These are phyloP conservation scores for Muscina levida DNA, from an alignment of 2,888 invertebrate genomes.

Conservation along the genomic window DNA sequence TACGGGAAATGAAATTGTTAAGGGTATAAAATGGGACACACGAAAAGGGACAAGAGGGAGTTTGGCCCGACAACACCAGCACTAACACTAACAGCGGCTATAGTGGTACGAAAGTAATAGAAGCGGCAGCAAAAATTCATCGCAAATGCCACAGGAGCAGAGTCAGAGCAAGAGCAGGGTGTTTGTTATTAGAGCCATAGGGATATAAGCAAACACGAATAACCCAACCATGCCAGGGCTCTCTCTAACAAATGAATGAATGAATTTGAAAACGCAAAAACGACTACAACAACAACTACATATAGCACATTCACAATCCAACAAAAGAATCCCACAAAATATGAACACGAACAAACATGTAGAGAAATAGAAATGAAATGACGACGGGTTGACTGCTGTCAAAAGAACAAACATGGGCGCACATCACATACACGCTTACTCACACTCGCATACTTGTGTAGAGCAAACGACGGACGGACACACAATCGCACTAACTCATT, in stretches of 20 bases:
- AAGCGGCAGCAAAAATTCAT: constrained; percentile 1
- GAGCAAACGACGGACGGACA: constrained; percentile 41
- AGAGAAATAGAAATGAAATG: constrained; percentile 77
- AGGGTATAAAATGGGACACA: constrained; percentile 74
- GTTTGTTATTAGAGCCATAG: constrained; percentile 49
- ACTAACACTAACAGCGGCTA: constrained; percentile 43
- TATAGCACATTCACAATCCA: constrained; percentile 32
- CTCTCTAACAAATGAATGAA: constrained; percentile 65
- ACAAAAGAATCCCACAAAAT: constrained; percentile 41
- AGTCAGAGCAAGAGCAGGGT: too few relatives aligned
- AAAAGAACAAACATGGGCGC: constrained; percentile 79
- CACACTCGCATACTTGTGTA: constrained; percentile 41
- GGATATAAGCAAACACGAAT: constrained; percentile 40
- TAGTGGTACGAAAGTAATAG: not conserved
- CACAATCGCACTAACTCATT: constrained; percentile 14
- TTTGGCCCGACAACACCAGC: constrained; percentile 51
- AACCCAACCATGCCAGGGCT: constrained; percentile 35
- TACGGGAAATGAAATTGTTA: constrained; percentile 75
- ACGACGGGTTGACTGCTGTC: constrained; percentile 80
- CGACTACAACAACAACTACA: constrained; percentile 47
- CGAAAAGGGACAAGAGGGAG: constrained; percentile 62
- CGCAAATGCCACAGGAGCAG: constrained; percentile 57
- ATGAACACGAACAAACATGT: constrained; percentile 68
- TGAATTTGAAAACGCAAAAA: constrained; percentile 59
- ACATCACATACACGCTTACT: constrained; percentile 57